These are phyloP conservation scores for Cyprinodon brontotheroides DNA, from an alignment of 2,113 vertebrate genomes.

Conservation along the genomic window DNA sequence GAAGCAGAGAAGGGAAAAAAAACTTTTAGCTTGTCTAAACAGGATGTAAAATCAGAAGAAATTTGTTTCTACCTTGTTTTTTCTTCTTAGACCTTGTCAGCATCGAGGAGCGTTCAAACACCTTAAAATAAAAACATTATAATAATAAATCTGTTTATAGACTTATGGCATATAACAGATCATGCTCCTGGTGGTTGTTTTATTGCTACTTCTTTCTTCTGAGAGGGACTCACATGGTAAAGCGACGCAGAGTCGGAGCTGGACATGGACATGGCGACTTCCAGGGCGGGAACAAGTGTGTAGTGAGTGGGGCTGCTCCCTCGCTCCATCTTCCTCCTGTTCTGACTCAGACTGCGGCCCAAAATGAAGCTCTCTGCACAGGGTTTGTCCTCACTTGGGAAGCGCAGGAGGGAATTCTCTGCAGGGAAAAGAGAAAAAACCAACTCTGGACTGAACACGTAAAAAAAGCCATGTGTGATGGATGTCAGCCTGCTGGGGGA, in stretches of 20 bases:
- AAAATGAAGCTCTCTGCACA: constrained; percentile 90
- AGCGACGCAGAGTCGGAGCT: constrained; percentile 89
- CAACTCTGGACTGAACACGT: constrained; percentile 1
- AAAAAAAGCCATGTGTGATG: not conserved
- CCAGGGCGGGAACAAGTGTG: constrained; percentile 89
- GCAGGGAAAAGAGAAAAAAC: constrained; percentile 30
- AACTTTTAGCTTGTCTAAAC: too few relatives aligned
- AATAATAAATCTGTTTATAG: not conserved
- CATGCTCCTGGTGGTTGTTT: not conserved
- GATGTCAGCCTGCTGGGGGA: not conserved
- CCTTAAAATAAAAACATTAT: constrained; percentile 78
- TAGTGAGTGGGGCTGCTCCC: constrained; percentile 92
- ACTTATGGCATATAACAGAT: not conserved
- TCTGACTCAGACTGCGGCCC: constrained; percentile 91
- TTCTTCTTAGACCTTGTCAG: constrained; percentile 97
- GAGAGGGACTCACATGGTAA: constrained; percentile 88
- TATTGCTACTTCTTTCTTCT: not conserved
- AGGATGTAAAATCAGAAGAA: too few relatives aligned
- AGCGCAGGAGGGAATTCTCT: constrained; percentile 96
- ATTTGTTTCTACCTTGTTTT: constrained; percentile 85
- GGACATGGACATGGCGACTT: constrained; percentile 92
- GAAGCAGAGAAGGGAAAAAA: constrained; percentile 25
- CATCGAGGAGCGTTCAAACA: constrained; percentile 94
- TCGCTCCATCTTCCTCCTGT: constrained; percentile 91
- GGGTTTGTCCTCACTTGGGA: constrained; percentile 93